phyloP scores from a whole-genome alignment of 1,140 invertebrate genomes.

The Sesamia nonagrioides region DNA sequence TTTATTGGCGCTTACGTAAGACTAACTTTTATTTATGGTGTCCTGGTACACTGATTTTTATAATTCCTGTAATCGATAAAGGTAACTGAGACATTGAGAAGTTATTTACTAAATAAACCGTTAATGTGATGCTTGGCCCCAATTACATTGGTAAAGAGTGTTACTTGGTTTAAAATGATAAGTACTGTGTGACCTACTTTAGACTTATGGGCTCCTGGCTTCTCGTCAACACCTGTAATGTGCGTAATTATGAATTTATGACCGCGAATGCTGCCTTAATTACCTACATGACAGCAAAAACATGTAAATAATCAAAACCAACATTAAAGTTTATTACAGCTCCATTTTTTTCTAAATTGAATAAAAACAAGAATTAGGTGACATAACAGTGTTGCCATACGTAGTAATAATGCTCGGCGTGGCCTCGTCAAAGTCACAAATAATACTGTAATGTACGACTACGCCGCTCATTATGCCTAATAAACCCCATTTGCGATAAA shows the following conservation, averaged over 20 bases:
- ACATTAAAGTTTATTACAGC: not conserved
- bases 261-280: not conserved
- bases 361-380: slow-evolving; percentile 20
- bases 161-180: too few species aligned
- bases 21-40: slow-evolving; percentile 48
- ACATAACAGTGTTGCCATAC: slow-evolving; percentile 21
- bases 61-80: slow-evolving; percentile 3
- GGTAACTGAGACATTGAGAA: not conserved
- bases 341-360: slow-evolving; percentile 19
- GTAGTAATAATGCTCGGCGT: not conserved
- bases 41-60: slow-evolving; percentile 36
- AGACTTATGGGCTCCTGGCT: too few species aligned
- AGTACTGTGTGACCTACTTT: too few species aligned
- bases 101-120: too few species aligned
- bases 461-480: slow-evolving; percentile 43
- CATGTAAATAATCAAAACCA: not conserved
- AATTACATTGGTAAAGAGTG: too few species aligned
- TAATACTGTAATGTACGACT: slow-evolving; percentile 47
- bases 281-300: slow-evolving; percentile 1
- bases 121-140: too few species aligned
- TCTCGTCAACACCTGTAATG: too few species aligned
- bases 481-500: slow-evolving; percentile 49
- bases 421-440: slow-evolving; percentile 39
- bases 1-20: slow-evolving; percentile 47
- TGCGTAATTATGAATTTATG: not conserved